These are phyloP conservation scores for Chalcis sispes DNA, from an alignment of 2,888 invertebrate genomes.

Conservation along the genomic window DNA sequence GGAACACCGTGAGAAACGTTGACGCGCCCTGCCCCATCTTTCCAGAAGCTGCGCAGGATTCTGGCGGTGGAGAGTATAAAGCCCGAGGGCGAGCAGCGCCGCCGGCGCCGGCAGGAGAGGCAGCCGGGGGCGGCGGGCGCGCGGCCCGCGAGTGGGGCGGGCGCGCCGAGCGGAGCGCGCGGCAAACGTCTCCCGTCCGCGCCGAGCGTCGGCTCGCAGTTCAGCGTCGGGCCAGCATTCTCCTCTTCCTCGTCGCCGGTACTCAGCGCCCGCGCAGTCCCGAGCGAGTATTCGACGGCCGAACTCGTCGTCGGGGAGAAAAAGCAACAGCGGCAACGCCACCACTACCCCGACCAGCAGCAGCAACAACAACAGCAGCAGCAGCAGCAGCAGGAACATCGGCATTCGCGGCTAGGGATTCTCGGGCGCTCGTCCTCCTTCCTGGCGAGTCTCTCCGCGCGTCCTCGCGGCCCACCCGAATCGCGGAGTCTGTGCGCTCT, in stretches of 20 bases:
- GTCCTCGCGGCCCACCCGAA: background rate
- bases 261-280: too few species aligned
- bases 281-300: too few species aligned
- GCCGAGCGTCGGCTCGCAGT: background rate
- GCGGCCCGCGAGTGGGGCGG: too few species aligned
- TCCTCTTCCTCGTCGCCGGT: too few species aligned
- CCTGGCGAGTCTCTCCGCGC: background rate
- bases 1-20: too few species aligned
- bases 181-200: too few species aligned
- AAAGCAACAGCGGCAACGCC: background rate
- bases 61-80: constrained; percentile 37
- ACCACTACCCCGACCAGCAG: background rate
- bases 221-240: constrained; percentile 36
- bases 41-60: constrained; percentile 53
- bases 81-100: background rate
- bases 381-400: too few species aligned
- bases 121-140: constrained; percentile 51
- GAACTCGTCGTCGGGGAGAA: too few species aligned
- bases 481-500: background rate
- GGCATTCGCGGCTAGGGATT: too few species aligned
- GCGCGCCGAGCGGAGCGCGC: background rate
- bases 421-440: too few species aligned
- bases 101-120: constrained; percentile 6
- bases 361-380: too few species aligned
- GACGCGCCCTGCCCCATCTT: too few species aligned